Evolutionary conservation across 2,888 invertebrate species (phyloP).

Genomic region (Trichogramma evanescens): DNA sequence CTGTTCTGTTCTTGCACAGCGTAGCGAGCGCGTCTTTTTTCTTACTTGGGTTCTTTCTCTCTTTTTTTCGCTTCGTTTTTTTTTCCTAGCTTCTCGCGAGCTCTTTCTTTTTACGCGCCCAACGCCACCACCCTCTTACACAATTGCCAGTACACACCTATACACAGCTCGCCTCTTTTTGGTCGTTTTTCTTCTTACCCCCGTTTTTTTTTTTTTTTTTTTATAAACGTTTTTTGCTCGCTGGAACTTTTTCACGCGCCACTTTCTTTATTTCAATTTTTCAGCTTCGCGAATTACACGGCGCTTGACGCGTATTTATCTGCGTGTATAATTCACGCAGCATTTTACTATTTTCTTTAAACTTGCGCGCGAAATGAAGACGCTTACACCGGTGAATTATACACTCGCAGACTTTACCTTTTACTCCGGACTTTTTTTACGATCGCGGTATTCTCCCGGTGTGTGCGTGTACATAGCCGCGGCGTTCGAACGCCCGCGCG

Average conservation of each 20-base stretch:
- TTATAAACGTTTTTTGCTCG: neutral
- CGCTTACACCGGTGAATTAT: too few relatives aligned
- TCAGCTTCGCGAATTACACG: neutral
- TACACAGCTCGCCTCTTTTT: neutral
- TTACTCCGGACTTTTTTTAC: too few relatives aligned
- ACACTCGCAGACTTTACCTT: too few relatives aligned
- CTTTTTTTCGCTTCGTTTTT: slow-evolving; percentile 4
- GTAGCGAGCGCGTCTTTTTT: neutral
- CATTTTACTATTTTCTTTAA: too few relatives aligned
- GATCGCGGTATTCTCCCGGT: too few relatives aligned
- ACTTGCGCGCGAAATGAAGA: too few relatives aligned
- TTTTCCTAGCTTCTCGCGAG: neutral
- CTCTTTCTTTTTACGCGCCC: neutral
- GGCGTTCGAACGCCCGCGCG: too few relatives aligned
- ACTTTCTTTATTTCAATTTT: slow-evolving; percentile 13
- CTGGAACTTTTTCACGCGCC: neutral
- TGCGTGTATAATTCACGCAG: too few relatives aligned
- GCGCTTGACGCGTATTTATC: too few relatives aligned
- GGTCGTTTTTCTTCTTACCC: slow-evolving; percentile 8
- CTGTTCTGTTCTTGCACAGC: neutral
- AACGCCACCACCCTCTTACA: slow-evolving; percentile 1
- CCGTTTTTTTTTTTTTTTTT: slow-evolving; percentile 4
- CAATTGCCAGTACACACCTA: slow-evolving; percentile 8
- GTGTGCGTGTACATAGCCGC: too few relatives aligned
- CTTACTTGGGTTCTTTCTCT: neutral